phyloP scores from a whole-genome alignment of 1,140 invertebrate genomes.

The Asbolus verrucosus region DNA sequence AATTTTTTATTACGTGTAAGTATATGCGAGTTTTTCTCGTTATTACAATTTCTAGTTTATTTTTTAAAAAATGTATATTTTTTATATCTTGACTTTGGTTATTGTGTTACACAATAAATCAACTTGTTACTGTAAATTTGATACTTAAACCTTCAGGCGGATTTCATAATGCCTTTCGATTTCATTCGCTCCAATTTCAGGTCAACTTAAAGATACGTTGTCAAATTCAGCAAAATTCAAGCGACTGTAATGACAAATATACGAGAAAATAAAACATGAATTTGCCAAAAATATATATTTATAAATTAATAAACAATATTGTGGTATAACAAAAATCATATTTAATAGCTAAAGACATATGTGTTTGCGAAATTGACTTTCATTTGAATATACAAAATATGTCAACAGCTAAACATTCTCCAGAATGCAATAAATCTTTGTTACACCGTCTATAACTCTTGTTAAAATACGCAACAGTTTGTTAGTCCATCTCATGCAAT shows the following conservation, averaged over 20 bases:
- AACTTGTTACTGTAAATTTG: constrained; percentile 12
- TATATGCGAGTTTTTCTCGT: too few species aligned
- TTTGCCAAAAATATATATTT: too few species aligned
- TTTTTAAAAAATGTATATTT: background rate
- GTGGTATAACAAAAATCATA: too few species aligned
- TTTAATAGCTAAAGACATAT: too few species aligned
- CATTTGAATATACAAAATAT: background rate
- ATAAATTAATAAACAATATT: too few species aligned
- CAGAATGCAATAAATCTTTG: constrained; percentile 9
- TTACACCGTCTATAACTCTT: constrained; percentile 1
- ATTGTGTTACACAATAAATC: constrained; percentile 25
- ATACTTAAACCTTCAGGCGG: constrained; percentile 11
- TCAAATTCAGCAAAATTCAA: too few species aligned
- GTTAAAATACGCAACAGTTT: constrained; percentile 2
- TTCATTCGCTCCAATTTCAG: constrained; percentile 43
- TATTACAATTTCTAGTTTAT: background rate
- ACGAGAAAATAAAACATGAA: too few species aligned
- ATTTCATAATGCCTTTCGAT: constrained; percentile 44
- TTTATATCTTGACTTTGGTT: too few species aligned
- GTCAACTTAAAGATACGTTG: too few species aligned
- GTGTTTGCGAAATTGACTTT: too few species aligned
- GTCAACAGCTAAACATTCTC: background rate
- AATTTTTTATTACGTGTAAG: constrained; percentile 11
- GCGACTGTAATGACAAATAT: background rate
- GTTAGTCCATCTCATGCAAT: constrained; percentile 36